These are phyloP conservation scores for Drosophila niveifrons DNA, from an alignment of 2,888 invertebrate genomes.

Conservation along the genomic window DNA sequence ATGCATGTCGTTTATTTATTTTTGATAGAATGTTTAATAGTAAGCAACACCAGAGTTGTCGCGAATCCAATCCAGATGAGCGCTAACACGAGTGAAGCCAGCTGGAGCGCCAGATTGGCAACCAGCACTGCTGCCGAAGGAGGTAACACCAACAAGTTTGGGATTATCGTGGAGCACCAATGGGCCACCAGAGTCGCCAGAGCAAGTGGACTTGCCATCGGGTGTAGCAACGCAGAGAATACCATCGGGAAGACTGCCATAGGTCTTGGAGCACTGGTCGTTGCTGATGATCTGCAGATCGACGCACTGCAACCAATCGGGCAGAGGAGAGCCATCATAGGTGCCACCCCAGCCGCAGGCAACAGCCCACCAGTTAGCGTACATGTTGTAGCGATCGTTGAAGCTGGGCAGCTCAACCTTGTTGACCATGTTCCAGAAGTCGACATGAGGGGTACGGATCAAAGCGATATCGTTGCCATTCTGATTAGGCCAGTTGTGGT, in stretches of 20 bases:
- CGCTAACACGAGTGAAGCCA: conserved; percentile 62
- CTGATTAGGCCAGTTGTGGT: conserved; percentile 75
- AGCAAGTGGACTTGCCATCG: conserved; percentile 58
- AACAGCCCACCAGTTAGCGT: conserved; percentile 41
- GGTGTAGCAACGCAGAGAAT: conserved; percentile 56
- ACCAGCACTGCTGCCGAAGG: conserved; percentile 35
- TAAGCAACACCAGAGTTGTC: conserved; percentile 61
- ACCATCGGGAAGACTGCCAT: conserved; percentile 71
- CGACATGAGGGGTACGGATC: conserved; percentile 54
- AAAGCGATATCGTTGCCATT: conserved; percentile 64
- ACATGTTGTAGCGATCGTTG: conserved; percentile 40
- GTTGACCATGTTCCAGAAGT: conserved; percentile 34
- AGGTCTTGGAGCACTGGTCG: conserved; percentile 83
- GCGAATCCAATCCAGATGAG: conserved; percentile 69
- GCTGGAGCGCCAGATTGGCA: conserved; percentile 58
- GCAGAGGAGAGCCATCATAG: conserved; percentile 73
- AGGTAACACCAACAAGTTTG: conserved; percentile 63
- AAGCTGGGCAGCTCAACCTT: conserved; percentile 40
- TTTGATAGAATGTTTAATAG: conserved; percentile 26
- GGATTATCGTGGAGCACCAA: conserved; percentile 54
- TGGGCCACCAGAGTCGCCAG: conserved; percentile 72
- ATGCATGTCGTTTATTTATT: conserved; percentile 1
- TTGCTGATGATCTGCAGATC: conserved; percentile 71
- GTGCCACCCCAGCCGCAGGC: conserved; percentile 77
- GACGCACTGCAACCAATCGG: conserved; percentile 68